These are phyloP conservation scores for Sparidentex hasta DNA, from an alignment of 2,797 vertebrate species.

Conservation along the genomic window DNA sequence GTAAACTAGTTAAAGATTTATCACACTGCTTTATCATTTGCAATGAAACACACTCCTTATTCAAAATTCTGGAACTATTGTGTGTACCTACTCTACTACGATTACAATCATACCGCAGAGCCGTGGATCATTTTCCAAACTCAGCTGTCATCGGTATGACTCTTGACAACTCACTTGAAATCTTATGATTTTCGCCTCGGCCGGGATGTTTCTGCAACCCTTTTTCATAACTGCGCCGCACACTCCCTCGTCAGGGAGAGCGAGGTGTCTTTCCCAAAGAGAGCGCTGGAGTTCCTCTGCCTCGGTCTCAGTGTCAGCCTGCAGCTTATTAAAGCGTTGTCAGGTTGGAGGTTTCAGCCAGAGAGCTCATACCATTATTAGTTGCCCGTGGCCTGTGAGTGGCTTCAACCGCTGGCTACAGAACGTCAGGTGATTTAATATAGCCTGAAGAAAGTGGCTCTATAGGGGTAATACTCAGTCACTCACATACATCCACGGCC, in stretches of 20 bases:
- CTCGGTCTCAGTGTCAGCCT: conserved; percentile 63
- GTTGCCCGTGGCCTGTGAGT: conserved; percentile 60
- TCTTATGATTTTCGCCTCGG: conserved; percentile 47
- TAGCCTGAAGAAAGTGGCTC: conserved; percentile 47
- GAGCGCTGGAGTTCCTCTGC: conserved; percentile 44
- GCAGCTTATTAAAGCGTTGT: conserved; percentile 69
- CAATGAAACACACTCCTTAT: not conserved
- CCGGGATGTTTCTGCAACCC: conserved; percentile 36
- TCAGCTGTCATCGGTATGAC: conserved; percentile 31
- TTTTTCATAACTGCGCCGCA: conserved; percentile 23
- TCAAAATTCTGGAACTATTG: conserved; percentile 1
- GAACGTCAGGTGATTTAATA: conserved; percentile 73
- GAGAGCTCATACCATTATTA: conserved; percentile 61
- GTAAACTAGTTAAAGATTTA: conserved; percentile 42
- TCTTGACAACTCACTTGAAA: conserved; percentile 62
- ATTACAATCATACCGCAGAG: not conserved
- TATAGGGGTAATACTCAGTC: conserved; percentile 52
- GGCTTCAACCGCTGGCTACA: conserved; percentile 57
- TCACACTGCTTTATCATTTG: conserved; percentile 1
- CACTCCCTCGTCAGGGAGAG: conserved; percentile 26
- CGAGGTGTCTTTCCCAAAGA: conserved; percentile 45
- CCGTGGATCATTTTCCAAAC: conserved; percentile 6
- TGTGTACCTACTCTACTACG: conserved; percentile 7
- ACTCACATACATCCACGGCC: conserved; percentile 25
- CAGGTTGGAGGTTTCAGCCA: conserved; percentile 61